phyloP scores from a whole-genome alignment of 2,797 vertebrate species.

The Delichon dasypus region DNA sequence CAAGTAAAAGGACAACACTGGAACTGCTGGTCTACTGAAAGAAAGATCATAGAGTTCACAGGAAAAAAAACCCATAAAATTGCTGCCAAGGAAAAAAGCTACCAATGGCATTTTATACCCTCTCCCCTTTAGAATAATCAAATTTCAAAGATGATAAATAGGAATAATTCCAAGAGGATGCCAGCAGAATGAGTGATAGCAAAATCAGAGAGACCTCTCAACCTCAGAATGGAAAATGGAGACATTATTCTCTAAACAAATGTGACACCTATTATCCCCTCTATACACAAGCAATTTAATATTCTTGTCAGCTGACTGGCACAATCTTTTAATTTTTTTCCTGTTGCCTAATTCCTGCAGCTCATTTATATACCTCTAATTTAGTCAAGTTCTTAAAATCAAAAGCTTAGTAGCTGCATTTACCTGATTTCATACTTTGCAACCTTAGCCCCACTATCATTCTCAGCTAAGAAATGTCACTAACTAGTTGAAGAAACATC shows the following conservation, averaged over 20 bases:
- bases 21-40: neutral
- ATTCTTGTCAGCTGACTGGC: neutral
- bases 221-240: neutral
- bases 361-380: neutral
- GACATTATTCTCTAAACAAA: neutral
- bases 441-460: neutral
- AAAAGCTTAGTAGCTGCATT: neutral
- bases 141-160: slow-evolving; percentile 14
- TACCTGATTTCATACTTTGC: neutral
- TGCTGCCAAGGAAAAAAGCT: neutral
- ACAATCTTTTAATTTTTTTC: neutral
- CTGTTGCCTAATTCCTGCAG: neutral
- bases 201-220: neutral
- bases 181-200: neutral
- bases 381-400: neutral
- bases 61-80: neutral
- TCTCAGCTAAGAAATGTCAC: neutral
- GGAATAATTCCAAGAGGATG: neutral
- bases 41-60: neutral
- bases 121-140: neutral
- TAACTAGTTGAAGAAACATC: neutral
- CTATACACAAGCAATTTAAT: neutral
- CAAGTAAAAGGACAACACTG: neutral
- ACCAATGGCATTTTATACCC: neutral
- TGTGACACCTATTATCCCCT: neutral